Evolutionary conservation across 2,888 invertebrate genomes (phyloP).

Genomic region (Ormyrus thymus): DNA sequence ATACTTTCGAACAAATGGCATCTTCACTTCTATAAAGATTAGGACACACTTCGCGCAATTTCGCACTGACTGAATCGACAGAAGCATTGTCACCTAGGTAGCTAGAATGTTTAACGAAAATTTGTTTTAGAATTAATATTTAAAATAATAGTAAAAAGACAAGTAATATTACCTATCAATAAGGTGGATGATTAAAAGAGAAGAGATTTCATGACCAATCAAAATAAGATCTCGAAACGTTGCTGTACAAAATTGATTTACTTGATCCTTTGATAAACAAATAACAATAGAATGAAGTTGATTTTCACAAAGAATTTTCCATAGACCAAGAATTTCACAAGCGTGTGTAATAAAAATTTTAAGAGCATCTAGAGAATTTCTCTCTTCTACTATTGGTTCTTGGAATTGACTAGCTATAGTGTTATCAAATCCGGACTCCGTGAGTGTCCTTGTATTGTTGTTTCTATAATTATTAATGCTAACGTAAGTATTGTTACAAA

Average conservation of each 20-base stretch:
- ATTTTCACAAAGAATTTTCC: constrained; percentile 95
- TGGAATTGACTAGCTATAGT: constrained; percentile 66
- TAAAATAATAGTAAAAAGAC: constrained; percentile 11
- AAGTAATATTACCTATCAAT: constrained; percentile 80
- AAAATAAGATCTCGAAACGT: constrained; percentile 85
- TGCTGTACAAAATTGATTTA: constrained; percentile 78
- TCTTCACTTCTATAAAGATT: constrained; percentile 95
- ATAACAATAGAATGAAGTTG: constrained; percentile 89
- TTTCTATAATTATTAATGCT: constrained; percentile 58
- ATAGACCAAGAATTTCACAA: constrained; percentile 93
- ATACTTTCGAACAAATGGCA: constrained; percentile 94
- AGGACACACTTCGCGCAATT: constrained; percentile 93
- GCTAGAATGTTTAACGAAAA: constrained; percentile 69
- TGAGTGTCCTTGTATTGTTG: constrained; percentile 59
- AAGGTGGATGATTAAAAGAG: constrained; percentile 86
- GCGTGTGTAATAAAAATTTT: constrained; percentile 85
- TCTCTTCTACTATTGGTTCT: constrained; percentile 79
- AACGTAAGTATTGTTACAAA: background rate
- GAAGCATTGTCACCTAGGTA: constrained; percentile 97
- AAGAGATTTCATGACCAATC: constrained; percentile 85
- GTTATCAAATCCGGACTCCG: constrained; percentile 66
- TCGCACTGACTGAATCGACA: constrained; percentile 91
- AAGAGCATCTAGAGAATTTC: constrained; percentile 85
- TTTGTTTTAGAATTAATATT: constrained; percentile 3
- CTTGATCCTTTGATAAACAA: constrained; percentile 81